Base-by-base conservation (phyloP, 2,113 vertebrate species). In the Anguilla japonica region DNA sequence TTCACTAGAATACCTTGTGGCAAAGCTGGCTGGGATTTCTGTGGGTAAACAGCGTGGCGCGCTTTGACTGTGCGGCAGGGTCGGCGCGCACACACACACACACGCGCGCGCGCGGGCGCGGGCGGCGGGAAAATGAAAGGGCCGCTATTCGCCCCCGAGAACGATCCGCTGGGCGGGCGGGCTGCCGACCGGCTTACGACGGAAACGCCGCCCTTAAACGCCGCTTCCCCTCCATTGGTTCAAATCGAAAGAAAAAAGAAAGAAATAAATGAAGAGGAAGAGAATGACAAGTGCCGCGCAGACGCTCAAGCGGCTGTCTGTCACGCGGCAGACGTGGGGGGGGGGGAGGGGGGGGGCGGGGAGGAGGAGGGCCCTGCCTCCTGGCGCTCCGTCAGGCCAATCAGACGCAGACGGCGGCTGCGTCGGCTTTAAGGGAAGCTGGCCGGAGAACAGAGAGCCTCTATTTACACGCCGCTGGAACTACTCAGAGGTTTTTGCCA, bases 361-460 rank as follows among this genome's bases (percentile, higher is more conserved):
- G n/a, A n/a, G n/a, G n/a, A n/a, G n/a, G n/a, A n/a, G n/a, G 34
- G 41, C 79, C 88, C 46, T 41, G n/a, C 22, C 79, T 85, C 60
- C 88, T 90, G 91, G 91, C 87, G 81, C 41, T 56, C 86, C 87
- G 88, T 87, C 88, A 88, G 89, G 50, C 75, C 83, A 82, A 86
- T 86, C 88, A 86, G 57, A 82, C 79, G 41, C 18, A 85, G 50
- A 81, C 83, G 79, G 87, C 79, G 80, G 85, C 75, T 57, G 88
- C 89, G 89, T 75, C 60, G 57, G 85, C 84, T 87, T 89, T 85
- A 89, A 91, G 88, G 82, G 83, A 84, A 86, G 84, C 57, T 89
- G 89, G 88, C 91, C 84, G 67, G 83, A 63, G 85, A 89, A 91
- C 79, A 90, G 82, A 89, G 41, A 63, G 15, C 60, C 29, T 87